Conservation (phyloP, 2,797 vertebrate species). For the Nyctalus aviator region DNA sequence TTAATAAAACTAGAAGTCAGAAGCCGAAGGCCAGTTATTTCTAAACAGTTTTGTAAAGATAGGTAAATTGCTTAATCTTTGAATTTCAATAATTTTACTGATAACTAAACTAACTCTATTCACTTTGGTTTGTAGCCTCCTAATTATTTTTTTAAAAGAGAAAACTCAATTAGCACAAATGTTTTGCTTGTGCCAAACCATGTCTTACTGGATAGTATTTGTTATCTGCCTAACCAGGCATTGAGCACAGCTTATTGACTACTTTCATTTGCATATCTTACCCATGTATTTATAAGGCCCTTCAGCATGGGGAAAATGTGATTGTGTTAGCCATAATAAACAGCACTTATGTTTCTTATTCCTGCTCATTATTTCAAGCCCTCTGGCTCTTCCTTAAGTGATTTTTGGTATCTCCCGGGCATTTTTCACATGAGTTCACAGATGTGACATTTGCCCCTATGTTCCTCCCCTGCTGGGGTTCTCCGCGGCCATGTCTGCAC, state of each 20-base stretch:
- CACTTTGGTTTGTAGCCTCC: background rate
- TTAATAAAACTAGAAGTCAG: background rate
- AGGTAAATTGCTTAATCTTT: background rate
- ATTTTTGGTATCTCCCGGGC: background rate
- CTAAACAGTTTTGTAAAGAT: background rate
- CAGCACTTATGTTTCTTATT: background rate
- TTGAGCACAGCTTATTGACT: slow-evolving; percentile 10
- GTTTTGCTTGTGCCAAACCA: background rate
- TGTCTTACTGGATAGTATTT: background rate
- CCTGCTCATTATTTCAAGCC: slow-evolving; percentile 64
- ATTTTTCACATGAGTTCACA: background rate
- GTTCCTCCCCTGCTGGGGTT: background rate
- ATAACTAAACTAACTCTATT: background rate
- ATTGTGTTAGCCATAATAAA: background rate
- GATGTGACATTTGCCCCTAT: background rate
- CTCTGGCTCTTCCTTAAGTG: slow-evolving; percentile 58
- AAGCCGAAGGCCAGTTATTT: background rate
- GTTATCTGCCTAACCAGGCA: background rate
- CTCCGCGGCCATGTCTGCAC: background rate
- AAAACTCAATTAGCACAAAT: background rate
- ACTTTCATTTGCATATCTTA: background rate
- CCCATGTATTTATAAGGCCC: background rate
- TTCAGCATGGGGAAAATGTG: background rate
- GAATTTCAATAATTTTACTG: background rate
- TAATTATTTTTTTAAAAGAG: background rate